Percentiles rank a stretch among this genome's conserved stretches.
phyloP scores from a whole-genome alignment of 2,888 invertebrate genomes.

The Siphonodentalium dalli region DNA sequence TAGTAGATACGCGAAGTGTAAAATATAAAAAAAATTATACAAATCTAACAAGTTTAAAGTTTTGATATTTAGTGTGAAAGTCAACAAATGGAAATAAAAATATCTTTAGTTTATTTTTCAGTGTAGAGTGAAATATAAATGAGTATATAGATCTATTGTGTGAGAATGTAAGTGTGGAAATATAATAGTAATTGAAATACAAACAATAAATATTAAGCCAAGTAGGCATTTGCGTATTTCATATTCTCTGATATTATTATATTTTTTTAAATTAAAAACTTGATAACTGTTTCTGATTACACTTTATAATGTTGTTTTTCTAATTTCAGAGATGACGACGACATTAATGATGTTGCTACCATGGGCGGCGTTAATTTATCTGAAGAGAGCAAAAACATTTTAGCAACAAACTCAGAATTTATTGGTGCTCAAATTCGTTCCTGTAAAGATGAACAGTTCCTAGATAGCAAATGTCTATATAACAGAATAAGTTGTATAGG shows the following conservation, averaged over 20 bases:
- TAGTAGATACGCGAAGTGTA: no score
- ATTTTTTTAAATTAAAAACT: not conserved
- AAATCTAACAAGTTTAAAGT: no score
- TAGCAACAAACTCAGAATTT: slow-evolving; percentile 82
- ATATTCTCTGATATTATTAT: not conserved
- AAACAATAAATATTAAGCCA: no score
- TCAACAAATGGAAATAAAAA: no score
- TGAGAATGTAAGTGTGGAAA: no score
- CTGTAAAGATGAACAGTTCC: slow-evolving; percentile 89
- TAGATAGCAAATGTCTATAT: slow-evolving; percentile 76
- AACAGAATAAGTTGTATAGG: slow-evolving; percentile 78
- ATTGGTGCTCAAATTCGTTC: slow-evolving; percentile 88
- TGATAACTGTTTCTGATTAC: not conserved
- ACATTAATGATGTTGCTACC: slow-evolving; percentile 97
- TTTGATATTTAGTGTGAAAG: no score
- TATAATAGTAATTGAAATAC: no score
- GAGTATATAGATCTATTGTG: no score
- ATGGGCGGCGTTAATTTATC: slow-evolving; percentile 98
- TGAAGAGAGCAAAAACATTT: slow-evolving; percentile 93
- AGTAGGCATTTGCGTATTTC: not conserved
- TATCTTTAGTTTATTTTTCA: no score
- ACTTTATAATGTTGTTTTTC: not conserved
- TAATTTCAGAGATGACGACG: slow-evolving; percentile 81
- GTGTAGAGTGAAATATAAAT: no score
- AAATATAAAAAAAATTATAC: no score